Conservation (phyloP, 37 sponge, comb jelly and placozoan species). For the Mnemiopsis leidyi region DNA sequence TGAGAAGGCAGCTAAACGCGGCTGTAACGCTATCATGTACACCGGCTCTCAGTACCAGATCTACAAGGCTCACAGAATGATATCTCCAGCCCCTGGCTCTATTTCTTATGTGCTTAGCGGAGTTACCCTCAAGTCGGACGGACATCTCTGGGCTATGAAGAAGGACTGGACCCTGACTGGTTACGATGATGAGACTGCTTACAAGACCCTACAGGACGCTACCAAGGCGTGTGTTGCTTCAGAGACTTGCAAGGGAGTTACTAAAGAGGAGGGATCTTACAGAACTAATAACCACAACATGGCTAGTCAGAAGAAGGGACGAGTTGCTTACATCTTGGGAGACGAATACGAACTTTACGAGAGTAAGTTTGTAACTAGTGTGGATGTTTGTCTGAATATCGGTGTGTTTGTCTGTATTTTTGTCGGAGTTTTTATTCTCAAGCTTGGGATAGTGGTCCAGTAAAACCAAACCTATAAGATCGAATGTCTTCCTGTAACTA, state of each 20-base stretch:
- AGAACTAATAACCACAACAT: conserved; percentile 1
- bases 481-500: too few species aligned
- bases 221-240: not conserved
- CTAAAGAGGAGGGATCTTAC: not conserved
- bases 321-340: not conserved
- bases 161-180: not conserved
- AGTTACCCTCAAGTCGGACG: not conserved
- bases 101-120: not conserved
- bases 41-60: not conserved
- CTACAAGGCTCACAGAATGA: not conserved
- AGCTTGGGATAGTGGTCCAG: too few species aligned
- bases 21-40: not conserved
- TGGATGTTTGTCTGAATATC: not conserved
- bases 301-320: not conserved
- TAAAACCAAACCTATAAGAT: too few species aligned
- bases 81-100: not conserved
- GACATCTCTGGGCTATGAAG: conserved; percentile 22
- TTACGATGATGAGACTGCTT: not conserved
- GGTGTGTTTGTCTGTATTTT: not conserved
- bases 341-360: not conserved
- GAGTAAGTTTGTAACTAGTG: conserved; percentile 1
- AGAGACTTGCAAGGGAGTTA: not conserved
- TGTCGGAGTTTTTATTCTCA: not conserved
- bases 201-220: not conserved
- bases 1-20: not conserved